Conservation (phyloP, 2,113 vertebrate genomes). For the Halcyon malimbica region DNA sequence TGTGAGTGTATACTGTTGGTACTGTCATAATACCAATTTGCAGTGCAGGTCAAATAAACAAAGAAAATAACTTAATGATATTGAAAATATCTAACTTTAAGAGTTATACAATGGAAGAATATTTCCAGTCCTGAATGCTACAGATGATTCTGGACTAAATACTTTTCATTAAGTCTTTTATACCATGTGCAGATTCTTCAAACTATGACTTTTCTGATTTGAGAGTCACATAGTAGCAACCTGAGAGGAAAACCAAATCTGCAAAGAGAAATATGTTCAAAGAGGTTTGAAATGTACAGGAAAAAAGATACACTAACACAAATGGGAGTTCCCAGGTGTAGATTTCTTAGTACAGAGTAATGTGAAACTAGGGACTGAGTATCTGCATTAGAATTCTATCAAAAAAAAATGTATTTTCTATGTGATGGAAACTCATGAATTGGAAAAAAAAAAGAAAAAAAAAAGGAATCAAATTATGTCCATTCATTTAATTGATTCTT, state of each 20-base stretch:
- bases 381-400: neutral
- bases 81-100: neutral
- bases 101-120: neutral
- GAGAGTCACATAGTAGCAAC: neutral
- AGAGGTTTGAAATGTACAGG: neutral
- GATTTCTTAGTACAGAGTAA: neutral
- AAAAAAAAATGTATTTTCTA: neutral
- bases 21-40: neutral
- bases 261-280: neutral
- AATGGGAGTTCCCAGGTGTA: neutral
- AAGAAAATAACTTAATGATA: neutral
- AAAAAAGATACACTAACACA: neutral
- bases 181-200: neutral
- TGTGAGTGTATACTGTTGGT: neutral
- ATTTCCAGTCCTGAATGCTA: neutral
- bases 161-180: neutral
- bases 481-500: neutral
- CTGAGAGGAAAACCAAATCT: neutral
- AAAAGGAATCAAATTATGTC: neutral
- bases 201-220: neutral
- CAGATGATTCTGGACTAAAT: neutral
- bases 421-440: neutral
- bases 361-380: neutral
- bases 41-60: neutral
- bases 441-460: neutral